Base-by-base conservation (phyloP, 2,888 invertebrate genomes). In the Agonum fuliginosum region DNA sequence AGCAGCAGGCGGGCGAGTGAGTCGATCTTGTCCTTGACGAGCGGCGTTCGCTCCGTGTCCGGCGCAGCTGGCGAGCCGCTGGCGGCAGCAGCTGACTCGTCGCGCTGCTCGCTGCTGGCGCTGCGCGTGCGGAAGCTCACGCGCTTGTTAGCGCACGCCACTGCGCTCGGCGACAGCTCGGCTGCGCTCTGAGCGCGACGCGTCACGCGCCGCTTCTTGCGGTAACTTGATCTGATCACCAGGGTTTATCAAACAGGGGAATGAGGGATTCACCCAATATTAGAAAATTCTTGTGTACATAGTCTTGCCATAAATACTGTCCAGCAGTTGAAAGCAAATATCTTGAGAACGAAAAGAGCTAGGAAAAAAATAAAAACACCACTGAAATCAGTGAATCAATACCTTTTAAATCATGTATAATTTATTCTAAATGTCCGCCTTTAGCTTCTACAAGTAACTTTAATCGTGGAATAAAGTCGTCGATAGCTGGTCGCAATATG, bases 1-100 rank as follows among this genome's bases (percentile, higher is more conserved):
- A 94, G 94, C 82, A 95, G 89, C 83, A 94, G 87, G 85, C 93
- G 94, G 22, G 93, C 93, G 78, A 95, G 87, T 79, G 93, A 93
- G 86, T 94, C 94, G 82, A 92, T 91, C 86, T 93, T 92, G 87
- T 91, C 90, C 81, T 92, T 89, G 83, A 93, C 91, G 78, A 93
- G 88, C 20, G 92, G 93, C 22, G 92, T 84, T 34, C 84, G 85
- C 34, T 87, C 87, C 30, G 83, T 85, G 48, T 86, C 90, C 6
- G 58, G 17, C 17, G 58, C 4, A 2, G n/a, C 24, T 3, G 34
- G 5, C 3, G 22, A 3, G 0, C 24, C 14, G 12, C 54, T 27
- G 20, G 46, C 46, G 3, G 14, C 46, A 10, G 2, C 46, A 8
- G 54, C 3, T 79, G 91, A 91, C 83, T 91, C 91, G 81, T 87